Conservation (phyloP, 2,113 vertebrate genomes). For the Rutilus rutilus region DNA sequence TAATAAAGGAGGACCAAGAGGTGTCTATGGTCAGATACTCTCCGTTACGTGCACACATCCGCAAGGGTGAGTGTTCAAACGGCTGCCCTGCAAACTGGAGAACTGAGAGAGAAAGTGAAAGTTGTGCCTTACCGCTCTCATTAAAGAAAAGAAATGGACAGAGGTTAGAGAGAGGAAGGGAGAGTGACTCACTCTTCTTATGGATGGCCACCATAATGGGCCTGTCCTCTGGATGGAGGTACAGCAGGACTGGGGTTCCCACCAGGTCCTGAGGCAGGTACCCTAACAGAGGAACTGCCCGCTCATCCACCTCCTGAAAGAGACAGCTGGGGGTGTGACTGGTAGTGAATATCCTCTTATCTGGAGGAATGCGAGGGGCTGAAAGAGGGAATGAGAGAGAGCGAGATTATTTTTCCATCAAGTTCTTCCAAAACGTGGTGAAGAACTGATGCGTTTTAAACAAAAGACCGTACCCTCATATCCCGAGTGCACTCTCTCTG, state of each 20-base stretch:
- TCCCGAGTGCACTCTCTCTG: conserved; percentile 88
- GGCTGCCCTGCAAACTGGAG: conserved; percentile 88
- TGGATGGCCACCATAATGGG: conserved; percentile 91
- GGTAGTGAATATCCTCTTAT: conserved; percentile 91
- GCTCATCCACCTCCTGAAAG: conserved; percentile 91
- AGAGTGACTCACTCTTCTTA: conserved; percentile 83
- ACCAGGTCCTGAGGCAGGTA: conserved; percentile 90
- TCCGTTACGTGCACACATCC: conserved; percentile 86
- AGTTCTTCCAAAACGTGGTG: background rate
- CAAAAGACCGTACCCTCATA: conserved; percentile 79
- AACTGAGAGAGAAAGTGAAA: conserved; percentile 68
- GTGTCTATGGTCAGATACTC: conserved; percentile 92
- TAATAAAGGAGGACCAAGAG: conserved; percentile 92
- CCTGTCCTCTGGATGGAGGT: conserved; percentile 87
- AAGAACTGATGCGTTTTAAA: background rate
- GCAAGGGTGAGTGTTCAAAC: conserved; percentile 84
- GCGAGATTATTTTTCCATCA: background rate
- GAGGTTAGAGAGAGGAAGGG: background rate
- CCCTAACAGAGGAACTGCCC: conserved; percentile 86
- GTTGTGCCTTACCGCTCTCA: too few relatives aligned
- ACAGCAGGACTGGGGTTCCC: conserved; percentile 85
- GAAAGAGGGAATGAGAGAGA: background rate
- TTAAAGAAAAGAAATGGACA: background rate
- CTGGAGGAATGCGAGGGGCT: conserved; percentile 89
- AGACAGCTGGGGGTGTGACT: conserved; percentile 89